Conservation (phyloP, 1,140 invertebrate species). For the Mylabris phalerata region DNA sequence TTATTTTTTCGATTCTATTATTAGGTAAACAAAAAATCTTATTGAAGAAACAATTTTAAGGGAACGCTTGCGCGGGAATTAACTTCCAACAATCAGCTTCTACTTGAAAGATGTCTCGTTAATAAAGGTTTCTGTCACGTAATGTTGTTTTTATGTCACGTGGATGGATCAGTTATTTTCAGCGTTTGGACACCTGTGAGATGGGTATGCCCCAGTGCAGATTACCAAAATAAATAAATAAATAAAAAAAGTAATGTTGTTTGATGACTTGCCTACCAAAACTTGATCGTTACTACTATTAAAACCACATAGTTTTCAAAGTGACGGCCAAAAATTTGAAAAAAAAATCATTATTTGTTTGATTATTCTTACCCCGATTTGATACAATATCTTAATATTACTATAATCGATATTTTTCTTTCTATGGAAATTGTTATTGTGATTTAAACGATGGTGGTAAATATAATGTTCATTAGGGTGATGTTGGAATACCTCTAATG, state of each 20-base stretch:
- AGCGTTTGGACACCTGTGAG: slow-evolving; percentile 8
- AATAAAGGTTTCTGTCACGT: slow-evolving; percentile 5
- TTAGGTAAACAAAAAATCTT: too few relatives aligned
- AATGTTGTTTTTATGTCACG: slow-evolving; percentile 6
- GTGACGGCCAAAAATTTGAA: not conserved
- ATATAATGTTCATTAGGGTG: slow-evolving; percentile 29
- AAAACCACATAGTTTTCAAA: not conserved
- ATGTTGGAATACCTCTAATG: slow-evolving; percentile 36
- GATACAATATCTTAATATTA: slow-evolving; percentile 33
- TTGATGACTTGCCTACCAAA: not conserved
- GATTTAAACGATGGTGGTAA: slow-evolving; percentile 26
- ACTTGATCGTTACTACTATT: not conserved
- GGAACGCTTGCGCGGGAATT: too few relatives aligned
- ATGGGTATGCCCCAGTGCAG: slow-evolving; percentile 3
- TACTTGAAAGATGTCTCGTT: not conserved
- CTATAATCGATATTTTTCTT: slow-evolving; percentile 26
- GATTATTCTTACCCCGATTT: slow-evolving; percentile 36
- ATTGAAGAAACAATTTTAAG: too few relatives aligned
- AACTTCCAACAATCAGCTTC: too few relatives aligned
- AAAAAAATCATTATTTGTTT: not conserved
- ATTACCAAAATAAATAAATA: slow-evolving; percentile 2
- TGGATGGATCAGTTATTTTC: slow-evolving; percentile 1
- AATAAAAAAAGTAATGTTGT: not conserved
- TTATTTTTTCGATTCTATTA: too few relatives aligned
- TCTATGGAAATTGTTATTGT: slow-evolving; percentile 22